phyloP scores from a whole-genome alignment of 2,797 vertebrate genomes.

The Molossus molossus region DNA sequence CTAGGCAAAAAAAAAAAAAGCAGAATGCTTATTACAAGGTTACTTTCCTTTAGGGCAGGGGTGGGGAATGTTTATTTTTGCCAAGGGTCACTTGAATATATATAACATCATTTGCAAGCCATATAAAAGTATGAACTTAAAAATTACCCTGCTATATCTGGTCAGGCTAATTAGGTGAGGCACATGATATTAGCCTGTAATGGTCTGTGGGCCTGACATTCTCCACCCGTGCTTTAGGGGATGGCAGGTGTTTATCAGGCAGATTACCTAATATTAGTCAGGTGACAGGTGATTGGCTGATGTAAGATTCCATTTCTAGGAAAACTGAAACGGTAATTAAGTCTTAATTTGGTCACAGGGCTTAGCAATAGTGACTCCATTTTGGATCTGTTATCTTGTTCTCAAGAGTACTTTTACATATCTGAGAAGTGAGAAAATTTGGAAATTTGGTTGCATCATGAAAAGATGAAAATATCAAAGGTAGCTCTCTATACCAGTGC shows the following conservation, averaged over 20 bases:
- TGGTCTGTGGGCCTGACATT: no score
- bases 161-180: no score
- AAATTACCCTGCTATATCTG: no score
- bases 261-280: neutral
- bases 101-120: no score
- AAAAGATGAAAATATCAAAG: conserved; percentile 62
- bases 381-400: neutral
- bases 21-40: neutral
- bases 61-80: no score
- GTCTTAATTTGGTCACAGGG: neutral
- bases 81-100: no score
- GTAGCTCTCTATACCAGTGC: neutral
- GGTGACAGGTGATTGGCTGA: neutral
- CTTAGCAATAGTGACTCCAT: neutral
- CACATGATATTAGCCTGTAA: no score
- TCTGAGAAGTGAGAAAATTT: conserved; percentile 30
- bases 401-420: conserved; percentile 22
- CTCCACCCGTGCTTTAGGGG: neutral
- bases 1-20: neutral
- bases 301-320: neutral
- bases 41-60: neutral
- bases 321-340: neutral
- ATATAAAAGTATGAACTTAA: no score
- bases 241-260: neutral
- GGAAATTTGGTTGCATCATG: neutral